Percentiles rank a stretch among this genome's conserved stretches.
phyloP scores from a whole-genome alignment of 2,113 vertebrate genomes.

The Pluvialis apricaria region DNA sequence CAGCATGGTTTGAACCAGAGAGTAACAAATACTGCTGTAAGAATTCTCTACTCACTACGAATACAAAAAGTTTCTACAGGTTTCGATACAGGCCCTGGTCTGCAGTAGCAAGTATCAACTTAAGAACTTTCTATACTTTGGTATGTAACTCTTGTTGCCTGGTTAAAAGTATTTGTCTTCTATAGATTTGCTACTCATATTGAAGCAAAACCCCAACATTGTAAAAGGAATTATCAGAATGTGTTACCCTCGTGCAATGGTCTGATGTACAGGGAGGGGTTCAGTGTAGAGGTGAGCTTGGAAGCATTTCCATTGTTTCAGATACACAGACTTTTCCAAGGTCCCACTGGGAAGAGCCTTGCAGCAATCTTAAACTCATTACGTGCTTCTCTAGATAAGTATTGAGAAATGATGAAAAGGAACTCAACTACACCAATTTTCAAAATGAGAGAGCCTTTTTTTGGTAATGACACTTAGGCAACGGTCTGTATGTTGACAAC shows the following conservation, averaged over 20 bases:
- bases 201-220: neutral
- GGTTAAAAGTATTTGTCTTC: neutral
- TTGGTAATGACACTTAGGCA: neutral
- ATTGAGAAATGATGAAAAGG: neutral
- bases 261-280: neutral
- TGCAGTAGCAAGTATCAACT: neutral
- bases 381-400: neutral
- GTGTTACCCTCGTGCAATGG: neutral
- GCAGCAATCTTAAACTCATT: neutral
- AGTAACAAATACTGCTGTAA: neutral
- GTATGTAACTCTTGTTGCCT: neutral
- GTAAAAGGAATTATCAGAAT: neutral
- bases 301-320: neutral
- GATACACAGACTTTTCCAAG: neutral
- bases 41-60: neutral
- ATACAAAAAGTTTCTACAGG: neutral
- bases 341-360: neutral
- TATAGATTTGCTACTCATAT: neutral
- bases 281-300: neutral
- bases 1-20: neutral
- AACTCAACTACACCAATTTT: neutral
- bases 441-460: neutral
- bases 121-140: neutral
- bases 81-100: neutral
- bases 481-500: neutral